Conservation (phyloP, 2,888 invertebrate species). For the Dasypolia templi region DNA sequence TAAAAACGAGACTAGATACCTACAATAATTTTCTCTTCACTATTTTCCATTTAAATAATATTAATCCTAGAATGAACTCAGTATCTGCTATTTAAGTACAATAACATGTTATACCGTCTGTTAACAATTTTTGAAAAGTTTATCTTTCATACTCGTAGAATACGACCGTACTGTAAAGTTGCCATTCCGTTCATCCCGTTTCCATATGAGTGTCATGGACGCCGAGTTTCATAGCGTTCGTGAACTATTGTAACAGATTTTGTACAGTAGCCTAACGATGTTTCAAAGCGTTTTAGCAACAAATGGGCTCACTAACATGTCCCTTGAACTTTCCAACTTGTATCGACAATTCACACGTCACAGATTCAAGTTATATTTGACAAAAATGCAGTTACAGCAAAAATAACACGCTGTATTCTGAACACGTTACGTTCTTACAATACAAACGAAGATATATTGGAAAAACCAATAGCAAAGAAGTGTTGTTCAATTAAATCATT, state of each 20-base stretch:
- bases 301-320: conserved; percentile 40
- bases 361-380: neutral
- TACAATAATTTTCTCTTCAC: neutral
- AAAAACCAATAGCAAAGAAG: neutral
- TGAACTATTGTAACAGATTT: conserved; percentile 59
- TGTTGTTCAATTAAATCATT: neutral
- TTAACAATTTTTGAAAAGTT: conserved; percentile 34
- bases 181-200: neutral
- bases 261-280: conserved; percentile 55
- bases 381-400: neutral
- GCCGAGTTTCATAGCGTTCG: conserved; percentile 44
- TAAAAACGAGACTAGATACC: neutral
- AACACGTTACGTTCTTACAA: neutral
- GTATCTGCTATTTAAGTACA: neutral
- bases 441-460: neutral
- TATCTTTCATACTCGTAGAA: conserved; percentile 1
- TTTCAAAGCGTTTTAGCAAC: conserved; percentile 56
- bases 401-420: neutral
- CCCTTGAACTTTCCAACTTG: conserved; percentile 23
- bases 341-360: conserved; percentile 3
- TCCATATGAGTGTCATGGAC: conserved; percentile 40
- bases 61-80: neutral
- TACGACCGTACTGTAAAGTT: conserved; percentile 24
- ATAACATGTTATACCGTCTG: neutral
- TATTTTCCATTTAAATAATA: neutral